A percentile compares a stretch with the other conserved stretches of the same genome.
These are phyloP conservation scores for Patella ulyssiponensis DNA, from an alignment of 2,888 invertebrate genomes.

Conservation along the genomic window DNA sequence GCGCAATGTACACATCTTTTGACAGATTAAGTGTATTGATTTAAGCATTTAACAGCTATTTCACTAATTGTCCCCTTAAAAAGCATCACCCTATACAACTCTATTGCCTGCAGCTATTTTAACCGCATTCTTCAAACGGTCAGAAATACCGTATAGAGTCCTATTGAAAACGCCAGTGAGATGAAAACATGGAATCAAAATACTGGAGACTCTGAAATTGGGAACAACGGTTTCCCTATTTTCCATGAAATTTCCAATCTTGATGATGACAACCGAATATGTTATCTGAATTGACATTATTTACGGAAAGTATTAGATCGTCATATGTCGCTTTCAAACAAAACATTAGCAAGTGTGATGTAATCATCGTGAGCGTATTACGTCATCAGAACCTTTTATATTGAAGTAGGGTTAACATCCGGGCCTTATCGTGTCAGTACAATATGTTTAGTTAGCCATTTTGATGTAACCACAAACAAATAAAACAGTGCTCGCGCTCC, in stretches of 20 bases:
- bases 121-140: neutral
- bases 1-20: slow-evolving; percentile 1
- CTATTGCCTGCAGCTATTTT: neutral
- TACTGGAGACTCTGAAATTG: no score
- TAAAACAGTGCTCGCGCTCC: no score
- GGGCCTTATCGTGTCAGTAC: slow-evolving; percentile 7
- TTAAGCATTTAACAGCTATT: slow-evolving; percentile 4
- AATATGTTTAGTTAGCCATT: slow-evolving; percentile 7
- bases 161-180: no score
- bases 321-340: neutral
- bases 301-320: neutral
- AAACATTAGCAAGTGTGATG: slow-evolving; percentile 3
- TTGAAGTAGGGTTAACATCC: slow-evolving; percentile 11
- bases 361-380: neutral
- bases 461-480: neutral
- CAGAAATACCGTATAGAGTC: no score
- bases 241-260: no score
- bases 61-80: slow-evolving; percentile 3
- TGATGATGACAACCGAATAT: neutral
- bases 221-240: no score
- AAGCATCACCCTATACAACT: neutral
- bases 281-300: slow-evolving; percentile 3
- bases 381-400: slow-evolving; percentile 3
- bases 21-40: slow-evolving; percentile 9
- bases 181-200: no score